Evolutionary conservation across 2,888 invertebrate species (phyloP).

Genomic region (Congeria kusceri): DNA sequence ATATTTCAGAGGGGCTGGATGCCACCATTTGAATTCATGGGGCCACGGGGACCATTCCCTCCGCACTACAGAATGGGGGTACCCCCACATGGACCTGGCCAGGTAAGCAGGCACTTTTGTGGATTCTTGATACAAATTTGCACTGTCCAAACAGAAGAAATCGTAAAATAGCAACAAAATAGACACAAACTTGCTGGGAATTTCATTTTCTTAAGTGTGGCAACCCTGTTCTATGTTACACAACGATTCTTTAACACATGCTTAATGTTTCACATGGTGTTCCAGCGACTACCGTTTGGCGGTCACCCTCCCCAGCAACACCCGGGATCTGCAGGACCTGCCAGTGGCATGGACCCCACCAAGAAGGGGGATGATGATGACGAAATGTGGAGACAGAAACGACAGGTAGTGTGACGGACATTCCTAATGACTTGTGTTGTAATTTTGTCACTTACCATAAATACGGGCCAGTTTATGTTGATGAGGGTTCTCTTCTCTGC

Average conservation of each 20-base stretch:
- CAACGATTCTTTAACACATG: too few relatives aligned
- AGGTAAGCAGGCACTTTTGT: constrained; percentile 7
- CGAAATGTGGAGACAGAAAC: constrained; percentile 90
- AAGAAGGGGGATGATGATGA: constrained; percentile 87
- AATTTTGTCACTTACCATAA: too few relatives aligned
- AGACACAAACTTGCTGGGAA: too few relatives aligned
- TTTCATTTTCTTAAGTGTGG: too few relatives aligned
- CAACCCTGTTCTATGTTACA: too few relatives aligned
- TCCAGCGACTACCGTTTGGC: constrained; percentile 38
- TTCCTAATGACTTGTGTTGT: too few relatives aligned
- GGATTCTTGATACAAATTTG: too few relatives aligned
- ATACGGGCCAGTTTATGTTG: too few relatives aligned
- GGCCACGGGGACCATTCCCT: constrained; percentile 80
- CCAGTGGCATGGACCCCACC: constrained; percentile 30
- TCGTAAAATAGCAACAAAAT: too few relatives aligned
- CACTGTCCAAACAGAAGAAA: too few relatives aligned
- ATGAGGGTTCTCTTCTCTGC: too few relatives aligned
- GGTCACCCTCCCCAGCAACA: constrained; percentile 40
- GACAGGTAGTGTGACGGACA: constrained; percentile 86
- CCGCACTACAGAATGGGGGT: constrained; percentile 80
- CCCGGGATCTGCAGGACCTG: constrained; percentile 27
- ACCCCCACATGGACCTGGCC: constrained; percentile 68
- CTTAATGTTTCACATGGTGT: too few relatives aligned
- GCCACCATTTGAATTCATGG: constrained; percentile 81
- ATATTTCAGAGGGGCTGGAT: constrained; percentile 71